Base-by-base conservation (phyloP, 2,888 invertebrate genomes). In the Chydorus sphaericus region DNA sequence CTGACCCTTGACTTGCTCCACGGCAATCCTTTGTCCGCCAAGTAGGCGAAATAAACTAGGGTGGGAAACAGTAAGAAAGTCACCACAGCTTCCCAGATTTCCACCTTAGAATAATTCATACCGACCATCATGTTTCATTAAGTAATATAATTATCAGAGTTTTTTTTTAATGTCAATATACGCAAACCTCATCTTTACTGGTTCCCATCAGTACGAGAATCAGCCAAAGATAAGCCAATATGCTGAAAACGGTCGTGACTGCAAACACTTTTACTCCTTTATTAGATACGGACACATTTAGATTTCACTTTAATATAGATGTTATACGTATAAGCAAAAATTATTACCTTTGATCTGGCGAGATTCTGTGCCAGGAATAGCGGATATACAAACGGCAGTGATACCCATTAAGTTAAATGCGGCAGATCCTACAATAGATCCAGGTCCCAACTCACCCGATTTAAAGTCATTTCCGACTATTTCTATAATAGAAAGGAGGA, bases 171-270 rank as follows among this genome's bases (percentile, higher is more conserved):
- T n/a, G n/a, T n/a, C n/a, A n/a, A n/a, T n/a, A n/a, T n/a, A n/a
- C n/a, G n/a, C n/a, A n/a, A n/a, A n/a, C 57, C 36, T 56, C 57
- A 48, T 57, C 48, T 48, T 53, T 38, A 23, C 53, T 48, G 26
- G 29, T 33, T 20, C 39, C 54, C 14, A 57, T 66, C 56, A 77
- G 66, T 57, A 77, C 71, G 29, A 78, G 63, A 48, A 76, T 66
- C 30, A 79, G 67, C 79, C 79, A 79, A 44, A 78, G 62, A 66
- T 79, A 79, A 8, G 79, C 78, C 59, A 77, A 74, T 20, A 77
- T 71, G 57, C 69, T 67, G 66, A 73, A 73, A 51, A 69, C 62
- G 4, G 69, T 67, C 1, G 72, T 73, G 20, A 72, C 69, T 20
- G 66, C 63, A 62, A 73, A 73, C n/a, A 73, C 73, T 69, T 70